Conservation (phyloP, 1,140 invertebrate genomes). For the Mya arenaria region DNA sequence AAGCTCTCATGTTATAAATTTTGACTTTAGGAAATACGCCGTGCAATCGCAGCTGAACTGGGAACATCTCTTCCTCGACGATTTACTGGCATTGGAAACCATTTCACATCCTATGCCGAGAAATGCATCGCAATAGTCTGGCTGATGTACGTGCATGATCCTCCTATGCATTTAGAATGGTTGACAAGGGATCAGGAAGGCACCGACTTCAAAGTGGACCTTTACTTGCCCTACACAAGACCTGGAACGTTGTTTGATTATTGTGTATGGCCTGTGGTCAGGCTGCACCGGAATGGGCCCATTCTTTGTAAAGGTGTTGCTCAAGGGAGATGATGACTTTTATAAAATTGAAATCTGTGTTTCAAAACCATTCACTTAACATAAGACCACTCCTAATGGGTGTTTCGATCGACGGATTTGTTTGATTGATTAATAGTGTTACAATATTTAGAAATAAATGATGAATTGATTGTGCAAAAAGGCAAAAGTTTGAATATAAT, state of each 20-base stretch:
- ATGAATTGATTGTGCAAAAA: too few species aligned
- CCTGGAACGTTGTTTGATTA: slow-evolving; percentile 39
- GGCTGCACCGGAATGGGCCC: slow-evolving; percentile 40
- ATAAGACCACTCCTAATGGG: too few species aligned
- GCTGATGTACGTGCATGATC: slow-evolving; percentile 52
- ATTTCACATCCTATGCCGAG: slow-evolving; percentile 35
- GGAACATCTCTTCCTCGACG: slow-evolving; percentile 41
- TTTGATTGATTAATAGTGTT: too few species aligned
- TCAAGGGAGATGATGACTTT: slow-evolving; percentile 23
- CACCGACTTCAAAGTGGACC: background rate
- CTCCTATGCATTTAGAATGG: slow-evolving; percentile 52
- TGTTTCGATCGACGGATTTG: too few species aligned
- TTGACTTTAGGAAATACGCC: slow-evolving; percentile 32
- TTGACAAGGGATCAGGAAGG: slow-evolving; percentile 41
- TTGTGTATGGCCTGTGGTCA: slow-evolving; percentile 49
- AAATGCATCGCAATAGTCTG: slow-evolving; percentile 35
- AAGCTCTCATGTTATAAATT: too few species aligned
- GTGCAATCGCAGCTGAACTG: slow-evolving; percentile 30
- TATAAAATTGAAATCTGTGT: background rate
- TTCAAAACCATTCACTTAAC: too few species aligned
- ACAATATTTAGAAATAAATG: too few species aligned
- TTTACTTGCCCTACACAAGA: slow-evolving; percentile 28
- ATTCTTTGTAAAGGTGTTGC: slow-evolving; percentile 49
- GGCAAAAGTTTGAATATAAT: too few species aligned
- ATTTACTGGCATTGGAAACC: slow-evolving; percentile 49